Percentiles rank a stretch among this genome's conserved stretches.
phyloP scores from a whole-genome alignment of 2,888 invertebrate genomes.

The Folsomia manolachei region DNA sequence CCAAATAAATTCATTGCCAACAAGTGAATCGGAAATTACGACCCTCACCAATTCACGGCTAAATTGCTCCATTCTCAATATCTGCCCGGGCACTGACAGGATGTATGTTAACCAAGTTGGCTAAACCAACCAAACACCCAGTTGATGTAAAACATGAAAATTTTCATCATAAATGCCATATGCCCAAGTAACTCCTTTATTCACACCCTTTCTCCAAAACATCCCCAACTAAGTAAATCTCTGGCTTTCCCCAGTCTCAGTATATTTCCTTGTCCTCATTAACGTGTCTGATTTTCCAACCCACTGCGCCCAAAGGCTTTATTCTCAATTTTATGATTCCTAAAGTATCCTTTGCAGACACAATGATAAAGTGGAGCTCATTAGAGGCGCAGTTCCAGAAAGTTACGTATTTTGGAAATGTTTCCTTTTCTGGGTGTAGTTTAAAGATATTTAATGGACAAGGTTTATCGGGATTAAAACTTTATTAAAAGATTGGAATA shows the following conservation, averaged over 20 bases:
- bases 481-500: no score
- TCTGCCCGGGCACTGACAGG: slow-evolving; percentile 2
- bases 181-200: slow-evolving; percentile 12
- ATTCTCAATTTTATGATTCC: background rate
- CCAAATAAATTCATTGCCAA: no score
- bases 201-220: background rate
- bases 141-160: background rate
- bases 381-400: no score
- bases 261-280: slow-evolving; percentile 20
- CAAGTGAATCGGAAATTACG: slow-evolving; percentile 21
- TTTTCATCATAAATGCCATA: slow-evolving; percentile 7
- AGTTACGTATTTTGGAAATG: no score
- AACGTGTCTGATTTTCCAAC: slow-evolving; percentile 7
- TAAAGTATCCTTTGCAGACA: background rate
- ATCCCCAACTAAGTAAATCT: background rate
- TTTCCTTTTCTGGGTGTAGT: no score
- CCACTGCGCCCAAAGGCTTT: background rate
- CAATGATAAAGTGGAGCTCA: background rate
- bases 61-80: slow-evolving; percentile 30
- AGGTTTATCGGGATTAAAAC: no score
- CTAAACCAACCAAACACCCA: background rate
- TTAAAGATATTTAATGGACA: no score
- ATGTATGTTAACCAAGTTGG: no score
- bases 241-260: background rate
- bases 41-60: slow-evolving; percentile 33